phyloP scores from a whole-genome alignment of 2,797 vertebrate genomes.

The Mormyrus proboscirostris region DNA sequence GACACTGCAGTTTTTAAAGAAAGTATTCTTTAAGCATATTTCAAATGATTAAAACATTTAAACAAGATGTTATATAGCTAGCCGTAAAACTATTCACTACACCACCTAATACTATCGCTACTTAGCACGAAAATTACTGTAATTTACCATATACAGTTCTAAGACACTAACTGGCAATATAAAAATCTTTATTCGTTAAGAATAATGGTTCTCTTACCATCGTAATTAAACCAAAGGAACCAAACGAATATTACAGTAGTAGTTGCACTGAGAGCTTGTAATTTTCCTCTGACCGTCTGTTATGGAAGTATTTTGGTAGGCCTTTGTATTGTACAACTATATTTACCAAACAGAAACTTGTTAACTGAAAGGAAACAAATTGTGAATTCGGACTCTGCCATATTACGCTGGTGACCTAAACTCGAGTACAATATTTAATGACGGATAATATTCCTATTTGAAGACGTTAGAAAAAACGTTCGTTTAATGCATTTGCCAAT shows the following conservation, averaged over 20 bases:
- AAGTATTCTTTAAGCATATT: not conserved
- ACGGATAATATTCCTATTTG: not conserved
- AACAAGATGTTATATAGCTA: not conserved
- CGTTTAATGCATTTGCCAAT: not conserved
- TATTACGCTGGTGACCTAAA: not conserved
- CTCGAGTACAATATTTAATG: not conserved
- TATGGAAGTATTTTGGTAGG: not conserved
- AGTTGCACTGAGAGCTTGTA: not conserved
- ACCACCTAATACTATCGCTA: not conserved
- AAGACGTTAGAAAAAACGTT: not conserved
- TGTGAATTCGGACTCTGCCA: not conserved
- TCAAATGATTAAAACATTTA: not conserved
- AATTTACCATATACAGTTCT: not conserved
- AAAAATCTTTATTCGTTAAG: not conserved
- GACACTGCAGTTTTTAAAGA: not conserved
- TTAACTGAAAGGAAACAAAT: not conserved
- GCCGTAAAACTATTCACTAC: not conserved
- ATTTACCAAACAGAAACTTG: not conserved
- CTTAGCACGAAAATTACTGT: not conserved
- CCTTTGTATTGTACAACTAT: not conserved
- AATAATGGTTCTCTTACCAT: not conserved
- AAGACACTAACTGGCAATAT: not conserved
- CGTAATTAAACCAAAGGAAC: not conserved
- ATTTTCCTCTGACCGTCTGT: not conserved
- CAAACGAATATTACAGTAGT: not conserved